Conservation (phyloP, 1,140 invertebrate genomes). For the Drosophila nigrodunni region DNA sequence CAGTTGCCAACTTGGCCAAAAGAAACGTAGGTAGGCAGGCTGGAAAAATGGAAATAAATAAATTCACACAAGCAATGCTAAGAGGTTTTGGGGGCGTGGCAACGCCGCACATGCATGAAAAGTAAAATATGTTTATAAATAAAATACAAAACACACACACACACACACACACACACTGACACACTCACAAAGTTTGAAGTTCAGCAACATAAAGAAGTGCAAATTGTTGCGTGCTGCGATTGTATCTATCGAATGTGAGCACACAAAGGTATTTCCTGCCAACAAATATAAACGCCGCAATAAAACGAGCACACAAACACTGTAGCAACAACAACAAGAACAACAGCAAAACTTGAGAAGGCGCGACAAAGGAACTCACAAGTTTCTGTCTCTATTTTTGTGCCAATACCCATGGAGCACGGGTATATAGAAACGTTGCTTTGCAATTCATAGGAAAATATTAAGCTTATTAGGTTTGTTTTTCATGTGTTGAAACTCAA, state of each 20-base stretch:
- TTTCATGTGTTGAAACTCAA: too few species aligned
- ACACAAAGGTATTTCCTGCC: conserved; percentile 78
- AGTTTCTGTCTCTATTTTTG: conserved; percentile 6
- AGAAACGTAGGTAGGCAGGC: conserved; percentile 28
- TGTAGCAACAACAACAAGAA: conserved; percentile 51
- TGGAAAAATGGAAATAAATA: conserved; percentile 38
- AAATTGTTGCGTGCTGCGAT: conserved; percentile 82
- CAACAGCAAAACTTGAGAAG: conserved; percentile 46
- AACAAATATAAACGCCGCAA: conserved; percentile 79
- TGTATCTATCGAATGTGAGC: conserved; percentile 80
- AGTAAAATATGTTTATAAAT: conserved; percentile 82
- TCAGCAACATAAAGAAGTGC: conserved; percentile 79
- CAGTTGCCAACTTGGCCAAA: conserved; percentile 62
- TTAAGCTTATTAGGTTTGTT: too few species aligned
- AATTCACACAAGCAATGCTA: conserved; percentile 36
- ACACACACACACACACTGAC: conserved; percentile 9
- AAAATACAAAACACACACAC: conserved; percentile 56
- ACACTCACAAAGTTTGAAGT: conserved; percentile 70
- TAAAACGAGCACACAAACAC: conserved; percentile 63
- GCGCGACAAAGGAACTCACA: conserved; percentile 61
- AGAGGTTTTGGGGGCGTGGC: conserved; percentile 12
- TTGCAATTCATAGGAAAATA: too few species aligned
- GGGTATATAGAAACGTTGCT: too few species aligned
- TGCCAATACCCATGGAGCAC: too few species aligned
- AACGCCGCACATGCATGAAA: conserved; percentile 74